Evolutionary conservation across 2,113 vertebrate genomes (phyloP).

Genomic region (Piaya cayana): DNA sequence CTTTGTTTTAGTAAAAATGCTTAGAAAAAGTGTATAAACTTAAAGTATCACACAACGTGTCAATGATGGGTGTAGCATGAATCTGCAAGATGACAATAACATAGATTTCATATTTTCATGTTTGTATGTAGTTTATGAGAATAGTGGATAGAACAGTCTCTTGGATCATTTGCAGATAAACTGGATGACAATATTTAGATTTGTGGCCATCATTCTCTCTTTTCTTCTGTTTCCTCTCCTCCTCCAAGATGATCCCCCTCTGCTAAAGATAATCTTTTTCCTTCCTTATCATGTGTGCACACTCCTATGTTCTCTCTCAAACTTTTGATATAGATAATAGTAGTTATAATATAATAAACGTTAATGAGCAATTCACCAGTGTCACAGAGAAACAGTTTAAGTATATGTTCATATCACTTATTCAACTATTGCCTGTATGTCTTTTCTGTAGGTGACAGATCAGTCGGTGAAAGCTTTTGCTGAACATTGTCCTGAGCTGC

Average conservation of each 20-base stretch:
- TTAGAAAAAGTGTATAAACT: not conserved
- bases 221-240: not conserved
- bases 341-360: not conserved
- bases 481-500: constrained; percentile 93
- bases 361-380: not conserved
- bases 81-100: not conserved
- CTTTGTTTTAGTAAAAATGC: not conserved
- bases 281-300: not conserved
- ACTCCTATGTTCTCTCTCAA: not conserved
- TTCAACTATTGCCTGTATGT: not conserved
- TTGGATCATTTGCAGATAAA: not conserved
- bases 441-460: constrained; percentile 88
- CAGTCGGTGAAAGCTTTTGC: constrained; percentile 92
- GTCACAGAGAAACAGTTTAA: not conserved
- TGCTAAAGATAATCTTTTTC: not conserved
- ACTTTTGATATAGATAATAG: not conserved
- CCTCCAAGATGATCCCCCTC: not conserved
- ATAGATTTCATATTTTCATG: not conserved
- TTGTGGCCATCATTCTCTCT: not conserved
- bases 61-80: not conserved
- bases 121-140: not conserved
- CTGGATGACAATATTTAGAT: not conserved
- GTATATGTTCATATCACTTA: not conserved
- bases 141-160: not conserved
- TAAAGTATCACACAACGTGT: not conserved